These are phyloP conservation scores for Papilio protenor DNA, from an alignment of 2,888 invertebrate species.

Conservation along the genomic window DNA sequence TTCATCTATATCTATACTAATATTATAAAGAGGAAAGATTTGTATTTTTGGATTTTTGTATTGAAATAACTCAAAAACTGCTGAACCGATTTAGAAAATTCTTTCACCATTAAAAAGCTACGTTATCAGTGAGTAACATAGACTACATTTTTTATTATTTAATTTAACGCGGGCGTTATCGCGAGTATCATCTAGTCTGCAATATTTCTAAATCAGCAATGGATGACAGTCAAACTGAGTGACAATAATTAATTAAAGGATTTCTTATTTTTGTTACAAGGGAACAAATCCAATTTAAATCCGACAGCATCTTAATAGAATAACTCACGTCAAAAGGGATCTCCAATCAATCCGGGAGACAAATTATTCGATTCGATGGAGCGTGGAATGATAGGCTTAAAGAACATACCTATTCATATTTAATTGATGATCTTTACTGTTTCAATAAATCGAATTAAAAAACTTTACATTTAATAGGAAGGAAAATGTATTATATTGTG, in stretches of 20 bases:
- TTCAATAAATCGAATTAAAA: slow-evolving; percentile 2
- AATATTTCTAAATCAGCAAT: background rate
- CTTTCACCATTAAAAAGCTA: too few species aligned
- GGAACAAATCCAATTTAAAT: slow-evolving; percentile 8
- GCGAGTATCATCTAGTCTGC: background rate
- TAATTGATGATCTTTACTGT: slow-evolving; percentile 8
- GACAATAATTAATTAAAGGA: slow-evolving; percentile 5
- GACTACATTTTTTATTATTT: too few species aligned
- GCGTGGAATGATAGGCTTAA: slow-evolving; percentile 14
- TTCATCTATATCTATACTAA: too few species aligned
- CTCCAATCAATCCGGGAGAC: slow-evolving; percentile 16
- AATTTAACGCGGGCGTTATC: too few species aligned
- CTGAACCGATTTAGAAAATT: too few species aligned
- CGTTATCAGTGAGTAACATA: too few species aligned
- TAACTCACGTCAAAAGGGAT: slow-evolving; percentile 22
- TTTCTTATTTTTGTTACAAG: slow-evolving; percentile 7
- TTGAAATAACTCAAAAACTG: too few species aligned
- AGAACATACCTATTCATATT: slow-evolving; percentile 9
- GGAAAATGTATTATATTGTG: background rate
- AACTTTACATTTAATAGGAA: background rate
- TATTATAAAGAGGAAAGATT: too few species aligned
- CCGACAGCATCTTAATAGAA: slow-evolving; percentile 22
- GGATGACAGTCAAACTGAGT: background rate
- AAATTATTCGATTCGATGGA: slow-evolving; percentile 10
- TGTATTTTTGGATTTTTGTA: too few species aligned